Evolutionary conservation across 2,888 invertebrate species (phyloP), one percentile per base, ranked within the genome.

Genomic region (Campoletis raptor): DNA sequence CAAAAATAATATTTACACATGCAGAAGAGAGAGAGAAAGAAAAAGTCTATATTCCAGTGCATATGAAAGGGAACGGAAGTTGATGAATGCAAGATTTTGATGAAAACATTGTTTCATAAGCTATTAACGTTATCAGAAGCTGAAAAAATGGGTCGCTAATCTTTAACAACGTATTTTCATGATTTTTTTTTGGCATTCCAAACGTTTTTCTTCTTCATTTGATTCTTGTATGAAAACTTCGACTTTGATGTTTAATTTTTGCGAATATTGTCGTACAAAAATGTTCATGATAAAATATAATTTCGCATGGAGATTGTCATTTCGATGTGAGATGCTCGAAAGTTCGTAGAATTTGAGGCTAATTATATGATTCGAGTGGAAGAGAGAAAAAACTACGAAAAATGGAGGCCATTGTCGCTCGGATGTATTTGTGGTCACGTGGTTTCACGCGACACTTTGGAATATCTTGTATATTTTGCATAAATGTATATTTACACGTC

Each of bases 11-110:
- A 86, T 57, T 64, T 54, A 57, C 12, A 73, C 73, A 83, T 83
- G 80, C 72, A 78, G 80, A 86, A 80, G 66, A 83, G 67, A 74
- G 54, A 77, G 42, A 21, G 30, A 30, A 30, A 74, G 57, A 42
- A 67, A 66, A 30, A 45, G 67, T 72, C 36, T 73, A 54, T 54
- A n/a, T n/a, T 9, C 45, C 52, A 45, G 48, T 81, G 73, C 73
- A 36, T 81, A 70, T 81, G 81, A 86, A 78, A 84, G 81, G 45
- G 78, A 84, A 74, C 86, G 86, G 86, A 86, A 86, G 86, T 84
- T 37, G 78, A 72, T 64, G 69, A 72, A 73, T 64, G 83, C 69
- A 78, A 81, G 77, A 86, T 86, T 84, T 86, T 86, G 77, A 73
- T 64, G 73, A 61, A 18, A 61, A 78, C 78, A 73, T 81, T 84